phyloP scores from a whole-genome alignment of 2,888 invertebrate species.

The Strigamia crassipes region DNA sequence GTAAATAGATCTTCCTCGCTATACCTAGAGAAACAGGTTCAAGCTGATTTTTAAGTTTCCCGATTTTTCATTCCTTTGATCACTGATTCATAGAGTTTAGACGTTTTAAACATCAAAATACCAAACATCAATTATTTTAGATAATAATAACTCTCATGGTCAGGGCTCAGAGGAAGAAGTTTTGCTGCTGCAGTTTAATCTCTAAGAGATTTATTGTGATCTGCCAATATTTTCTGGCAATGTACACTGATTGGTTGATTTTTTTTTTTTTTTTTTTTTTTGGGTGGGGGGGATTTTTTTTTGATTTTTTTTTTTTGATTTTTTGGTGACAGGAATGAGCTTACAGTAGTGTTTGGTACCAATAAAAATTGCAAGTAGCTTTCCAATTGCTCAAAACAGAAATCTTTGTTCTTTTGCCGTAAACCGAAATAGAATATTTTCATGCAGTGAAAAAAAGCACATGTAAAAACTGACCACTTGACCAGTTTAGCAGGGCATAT shows the following conservation, averaged over 20 bases:
- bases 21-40: background rate
- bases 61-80: background rate
- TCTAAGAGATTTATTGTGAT: slow-evolving; percentile 26
- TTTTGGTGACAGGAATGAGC: background rate
- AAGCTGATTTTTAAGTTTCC: background rate
- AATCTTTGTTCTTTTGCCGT: background rate
- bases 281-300: too few relatives aligned
- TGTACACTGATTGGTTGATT: background rate
- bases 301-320: background rate
- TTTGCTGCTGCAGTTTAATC: slow-evolving; percentile 18
- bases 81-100: slow-evolving; percentile 11
- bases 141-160: background rate
- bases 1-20: slow-evolving; percentile 15
- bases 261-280: background rate
- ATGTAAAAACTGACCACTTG: background rate
- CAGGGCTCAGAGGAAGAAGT: slow-evolving; percentile 14
- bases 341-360: background rate
- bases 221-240: slow-evolving; percentile 21
- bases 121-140: slow-evolving; percentile 3
- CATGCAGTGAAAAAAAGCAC: background rate
- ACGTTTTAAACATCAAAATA: background rate
- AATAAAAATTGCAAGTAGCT: background rate
- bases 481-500: background rate
- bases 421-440: background rate
- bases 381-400: slow-evolving; percentile 17